Evolutionary conservation across 2,797 vertebrate genomes (phyloP).

Genomic region (Crossoptilon crossoptilon): DNA sequence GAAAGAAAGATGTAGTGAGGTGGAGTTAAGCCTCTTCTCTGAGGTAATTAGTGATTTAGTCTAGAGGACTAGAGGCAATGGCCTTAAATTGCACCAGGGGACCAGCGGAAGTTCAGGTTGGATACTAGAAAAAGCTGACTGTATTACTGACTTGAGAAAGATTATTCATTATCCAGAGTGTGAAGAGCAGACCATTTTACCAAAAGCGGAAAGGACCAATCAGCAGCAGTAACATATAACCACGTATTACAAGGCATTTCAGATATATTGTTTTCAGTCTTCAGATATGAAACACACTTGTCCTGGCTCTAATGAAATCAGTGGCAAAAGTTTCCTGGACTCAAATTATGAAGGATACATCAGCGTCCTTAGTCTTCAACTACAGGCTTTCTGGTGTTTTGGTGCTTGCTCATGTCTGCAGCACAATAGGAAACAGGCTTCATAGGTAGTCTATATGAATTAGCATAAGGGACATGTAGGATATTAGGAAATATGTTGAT

Average conservation of each 20-base stretch:
- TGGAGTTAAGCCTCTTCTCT: neutral
- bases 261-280: neutral
- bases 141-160: neutral
- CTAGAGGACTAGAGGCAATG: neutral
- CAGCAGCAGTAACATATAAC: neutral
- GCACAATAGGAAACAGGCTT: neutral
- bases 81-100: neutral
- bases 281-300: neutral
- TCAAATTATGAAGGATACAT: neutral
- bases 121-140: neutral
- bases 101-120: neutral
- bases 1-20: neutral
- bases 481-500: neutral
- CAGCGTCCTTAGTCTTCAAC: neutral
- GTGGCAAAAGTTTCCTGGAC: neutral
- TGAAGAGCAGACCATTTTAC: neutral
- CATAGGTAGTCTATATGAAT: neutral
- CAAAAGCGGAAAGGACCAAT: neutral
- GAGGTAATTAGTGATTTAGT: neutral
- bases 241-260: neutral
- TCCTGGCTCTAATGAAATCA: slow-evolving; percentile 13
- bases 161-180: neutral
- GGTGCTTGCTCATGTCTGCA: neutral
- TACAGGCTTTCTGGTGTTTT: neutral
- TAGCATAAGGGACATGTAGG: neutral